phyloP scores from a whole-genome alignment of 2,113 vertebrate species.

The Plectropomus leopardus region DNA sequence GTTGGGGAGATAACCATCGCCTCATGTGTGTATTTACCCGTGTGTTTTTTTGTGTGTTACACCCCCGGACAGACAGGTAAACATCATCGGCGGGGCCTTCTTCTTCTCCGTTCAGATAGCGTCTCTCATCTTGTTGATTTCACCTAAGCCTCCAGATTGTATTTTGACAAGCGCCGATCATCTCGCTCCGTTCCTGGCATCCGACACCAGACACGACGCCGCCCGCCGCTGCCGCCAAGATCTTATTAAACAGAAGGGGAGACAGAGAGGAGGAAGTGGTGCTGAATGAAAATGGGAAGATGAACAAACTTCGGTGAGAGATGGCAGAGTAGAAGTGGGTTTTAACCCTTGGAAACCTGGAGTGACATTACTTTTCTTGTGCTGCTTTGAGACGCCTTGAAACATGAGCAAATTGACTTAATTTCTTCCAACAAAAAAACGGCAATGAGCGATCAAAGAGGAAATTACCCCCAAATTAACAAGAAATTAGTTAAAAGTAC shows the following conservation, averaged over 20 bases:
- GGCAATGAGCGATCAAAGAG: too few species aligned
- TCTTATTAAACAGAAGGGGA: conserved; percentile 64
- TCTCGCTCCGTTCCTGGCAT: conserved; percentile 42
- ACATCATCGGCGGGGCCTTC: conserved; percentile 43
- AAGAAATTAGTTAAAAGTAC: too few species aligned
- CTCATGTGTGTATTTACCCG: conserved; percentile 4
- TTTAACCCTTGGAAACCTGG: too few species aligned
- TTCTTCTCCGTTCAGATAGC: conserved; percentile 46
- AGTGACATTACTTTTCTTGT: too few species aligned
- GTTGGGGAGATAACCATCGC: conserved; percentile 54
- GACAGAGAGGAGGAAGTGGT: conserved; percentile 36
- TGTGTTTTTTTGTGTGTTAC: conserved; percentile 11
- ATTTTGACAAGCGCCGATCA: conserved; percentile 75
- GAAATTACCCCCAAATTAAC: too few species aligned
- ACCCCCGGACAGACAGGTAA: conserved; percentile 58
- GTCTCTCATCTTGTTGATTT: conserved; percentile 73
- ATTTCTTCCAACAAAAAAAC: too few species aligned
- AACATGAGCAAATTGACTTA: too few species aligned
- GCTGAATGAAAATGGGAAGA: conserved; percentile 58
- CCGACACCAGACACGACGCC: conserved; percentile 47
- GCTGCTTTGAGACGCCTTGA: too few species aligned
- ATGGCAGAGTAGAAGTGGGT: neutral
- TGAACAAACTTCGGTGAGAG: conserved; percentile 30
- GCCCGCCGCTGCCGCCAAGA: conserved; percentile 21
- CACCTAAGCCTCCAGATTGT: conserved; percentile 74